Evolutionary conservation across 92 coral and sea anemone species (phyloP).

Genomic region (Pocillopora meandrina): DNA sequence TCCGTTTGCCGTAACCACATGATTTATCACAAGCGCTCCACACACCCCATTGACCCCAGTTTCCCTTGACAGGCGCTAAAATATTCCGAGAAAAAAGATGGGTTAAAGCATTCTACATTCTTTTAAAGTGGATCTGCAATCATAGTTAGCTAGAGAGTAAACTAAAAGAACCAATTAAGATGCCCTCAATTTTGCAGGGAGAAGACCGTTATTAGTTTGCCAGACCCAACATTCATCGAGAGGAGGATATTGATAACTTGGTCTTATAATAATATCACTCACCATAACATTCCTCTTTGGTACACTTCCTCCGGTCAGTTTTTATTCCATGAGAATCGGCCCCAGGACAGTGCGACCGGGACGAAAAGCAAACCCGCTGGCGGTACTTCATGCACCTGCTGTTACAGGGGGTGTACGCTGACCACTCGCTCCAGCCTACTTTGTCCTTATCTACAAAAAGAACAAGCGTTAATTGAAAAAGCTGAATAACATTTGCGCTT

Average conservation of each 20-base stretch:
- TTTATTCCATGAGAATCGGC: constrained; percentile 74
- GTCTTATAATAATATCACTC: constrained; percentile 3
- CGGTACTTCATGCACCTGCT: constrained; percentile 82
- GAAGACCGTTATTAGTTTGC: too few species aligned
- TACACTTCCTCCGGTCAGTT: constrained; percentile 71
- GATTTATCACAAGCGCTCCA: constrained; percentile 79
- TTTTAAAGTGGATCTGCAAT: too few species aligned
- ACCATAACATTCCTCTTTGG: constrained; percentile 82
- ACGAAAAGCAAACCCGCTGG: constrained; percentile 83
- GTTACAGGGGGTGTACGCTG: constrained; percentile 88
- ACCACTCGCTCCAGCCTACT: constrained; percentile 90
- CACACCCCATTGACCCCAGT: constrained; percentile 88
- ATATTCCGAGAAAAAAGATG: neutral
- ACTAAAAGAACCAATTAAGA: too few species aligned
- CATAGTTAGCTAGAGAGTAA: too few species aligned
- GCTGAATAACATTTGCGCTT: neutral
- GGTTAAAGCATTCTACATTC: too few species aligned
- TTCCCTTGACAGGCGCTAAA: constrained; percentile 85
- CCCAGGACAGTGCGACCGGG: constrained; percentile 79
- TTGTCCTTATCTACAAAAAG: constrained; percentile 37
- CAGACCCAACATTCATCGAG: too few species aligned
- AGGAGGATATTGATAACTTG: too few species aligned
- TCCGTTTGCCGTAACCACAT: constrained; percentile 80
- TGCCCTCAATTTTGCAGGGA: too few species aligned
- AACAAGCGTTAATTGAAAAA: neutral